A percentile compares a stretch with the other conserved stretches of the same genome.
phyloP scores from a whole-genome alignment of 2,113 vertebrate species.

The Paratilapia polleni region DNA sequence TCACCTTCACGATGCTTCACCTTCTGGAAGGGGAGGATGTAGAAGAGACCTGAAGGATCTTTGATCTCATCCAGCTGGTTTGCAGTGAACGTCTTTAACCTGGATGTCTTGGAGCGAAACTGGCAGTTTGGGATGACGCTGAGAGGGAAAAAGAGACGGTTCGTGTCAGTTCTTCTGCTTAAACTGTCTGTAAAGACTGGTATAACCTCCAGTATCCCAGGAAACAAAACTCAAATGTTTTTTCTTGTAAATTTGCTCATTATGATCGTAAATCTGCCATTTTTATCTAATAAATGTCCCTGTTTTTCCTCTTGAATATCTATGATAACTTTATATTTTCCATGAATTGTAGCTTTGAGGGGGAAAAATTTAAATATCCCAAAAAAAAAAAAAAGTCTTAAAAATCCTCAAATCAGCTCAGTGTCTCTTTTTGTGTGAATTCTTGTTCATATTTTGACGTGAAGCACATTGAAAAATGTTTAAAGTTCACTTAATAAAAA shows the following conservation, averaged over 20 bases:
- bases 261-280: too few species aligned
- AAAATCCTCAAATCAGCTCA: not conserved
- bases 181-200: not conserved
- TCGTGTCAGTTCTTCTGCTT: not conserved
- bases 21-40: conserved; percentile 98
- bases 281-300: too few species aligned
- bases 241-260: not conserved
- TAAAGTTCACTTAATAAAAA: not conserved
- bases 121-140: conserved; percentile 98
- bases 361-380: too few species aligned
- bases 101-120: conserved; percentile 95
- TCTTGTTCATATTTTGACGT: not conserved
- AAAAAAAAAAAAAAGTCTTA: not conserved
- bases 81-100: conserved; percentile 97
- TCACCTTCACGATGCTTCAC: conserved; percentile 62
- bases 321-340: accelerated
- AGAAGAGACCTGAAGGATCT: conserved; percentile 97
- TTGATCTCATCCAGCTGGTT: conserved; percentile 99
- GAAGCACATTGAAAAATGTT: not conserved
- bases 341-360: not conserved
- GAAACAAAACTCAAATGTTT: not conserved
- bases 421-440: not conserved
- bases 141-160: not conserved
- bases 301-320: not conserved
- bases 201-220: not conserved